phyloP scores from a whole-genome alignment of 2,113 vertebrate genomes.

The Hippopotamus amphibius region DNA sequence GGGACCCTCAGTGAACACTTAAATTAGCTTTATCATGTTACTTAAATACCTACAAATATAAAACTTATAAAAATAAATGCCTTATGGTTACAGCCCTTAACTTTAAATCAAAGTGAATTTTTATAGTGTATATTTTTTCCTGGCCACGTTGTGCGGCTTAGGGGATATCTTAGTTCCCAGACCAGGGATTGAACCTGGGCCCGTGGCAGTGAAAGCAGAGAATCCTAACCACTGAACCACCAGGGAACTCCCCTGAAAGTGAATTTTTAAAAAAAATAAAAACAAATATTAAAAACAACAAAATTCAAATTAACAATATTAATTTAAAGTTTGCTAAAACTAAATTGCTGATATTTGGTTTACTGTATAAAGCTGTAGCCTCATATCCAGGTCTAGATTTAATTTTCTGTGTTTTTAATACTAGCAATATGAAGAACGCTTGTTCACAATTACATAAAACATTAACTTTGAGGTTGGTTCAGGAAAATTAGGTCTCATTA shows the following conservation, averaged over 20 bases:
- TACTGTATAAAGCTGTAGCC: conserved; percentile 19
- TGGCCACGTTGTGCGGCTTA: background rate
- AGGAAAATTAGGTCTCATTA: background rate
- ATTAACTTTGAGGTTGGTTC: conserved; percentile 25
- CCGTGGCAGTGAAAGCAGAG: background rate
- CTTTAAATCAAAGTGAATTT: conserved; percentile 28
- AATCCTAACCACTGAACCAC: background rate
- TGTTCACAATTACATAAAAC: conserved; percentile 43
- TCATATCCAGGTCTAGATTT: conserved; percentile 34
- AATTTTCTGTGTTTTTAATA: conserved; percentile 42
- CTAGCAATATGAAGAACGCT: background rate
- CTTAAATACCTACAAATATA: conserved; percentile 22
- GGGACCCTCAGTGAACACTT: background rate
- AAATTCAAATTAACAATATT: conserved; percentile 41
- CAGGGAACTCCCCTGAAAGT: background rate
- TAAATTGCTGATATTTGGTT: conserved; percentile 4
- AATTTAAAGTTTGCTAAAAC: conserved; percentile 42
- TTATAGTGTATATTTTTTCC: background rate
- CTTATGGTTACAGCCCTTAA: conserved; percentile 1
- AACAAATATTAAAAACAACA: background rate
- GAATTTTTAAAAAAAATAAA: conserved; percentile 33
- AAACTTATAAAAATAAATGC: background rate
- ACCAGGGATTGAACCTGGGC: background rate
- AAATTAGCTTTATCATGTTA: conserved; percentile 2
- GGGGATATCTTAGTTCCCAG: background rate